Evolutionary conservation across 2,888 invertebrate species (phyloP), one percentile per base, ranked within the genome.

Genomic region (Drosophila tanythrix): DNA sequence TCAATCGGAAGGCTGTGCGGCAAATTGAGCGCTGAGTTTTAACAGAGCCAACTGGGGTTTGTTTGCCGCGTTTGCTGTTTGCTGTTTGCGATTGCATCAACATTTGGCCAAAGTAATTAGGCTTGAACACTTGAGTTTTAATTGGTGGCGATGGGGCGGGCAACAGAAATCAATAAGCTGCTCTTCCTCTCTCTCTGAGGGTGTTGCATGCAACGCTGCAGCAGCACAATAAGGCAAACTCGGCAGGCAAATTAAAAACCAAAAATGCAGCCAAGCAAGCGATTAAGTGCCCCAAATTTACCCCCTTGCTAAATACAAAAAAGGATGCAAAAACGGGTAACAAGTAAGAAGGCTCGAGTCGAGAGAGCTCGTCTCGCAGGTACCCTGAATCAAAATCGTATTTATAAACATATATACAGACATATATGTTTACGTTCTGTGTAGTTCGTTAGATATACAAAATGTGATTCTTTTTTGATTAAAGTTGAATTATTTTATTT

Each of bases 51-150:
- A 13, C 21, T 21, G 4, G 8, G 5, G 5, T 2, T 51, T 59
- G 70, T 29, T 33, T 53, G 50, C 57, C 43, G 27, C 27, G 33
- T 33, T 33, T 33, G 50, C 57, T 29, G 38, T 38, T 21, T 18
- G n/a, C 25, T 40, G 46, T 69, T 73, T 70, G 73, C 57, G 70
- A 55, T 78, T 72, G 55, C 70, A 53, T 70, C 61, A 72, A 76
- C 61, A 71, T 74, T 52, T 50, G 36, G 67, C 52, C 68, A 70
- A 15, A 65, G 82, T 78, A 87, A 85, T 87, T 87, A 79, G 82
- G 85, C 85, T 68, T 74, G 66, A 75, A 57, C 62, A 74, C 78
- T 76, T 69, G 84, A 70, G 64, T 87, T 82, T 84, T 87, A 85
- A 85, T 85, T 85, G 84, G 62, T 60, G 58, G 50, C 60, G 46